Percentiles rank a stretch among this genome's conserved stretches.
phyloP scores from a whole-genome alignment of 2,888 invertebrate species.

The Drosophila mimica region DNA sequence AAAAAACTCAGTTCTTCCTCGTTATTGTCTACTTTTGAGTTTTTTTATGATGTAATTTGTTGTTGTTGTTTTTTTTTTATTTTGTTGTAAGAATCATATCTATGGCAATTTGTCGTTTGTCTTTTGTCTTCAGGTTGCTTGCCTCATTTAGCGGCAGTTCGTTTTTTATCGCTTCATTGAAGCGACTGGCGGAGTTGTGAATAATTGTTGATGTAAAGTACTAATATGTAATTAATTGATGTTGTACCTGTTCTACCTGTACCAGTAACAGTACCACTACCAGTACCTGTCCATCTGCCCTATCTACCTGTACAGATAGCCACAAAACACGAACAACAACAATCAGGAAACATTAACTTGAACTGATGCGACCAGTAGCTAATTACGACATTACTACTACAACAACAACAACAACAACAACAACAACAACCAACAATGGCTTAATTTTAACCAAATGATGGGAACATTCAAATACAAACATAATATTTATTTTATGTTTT shows the following conservation, averaged over 20 bases:
- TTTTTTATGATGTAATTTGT: background rate
- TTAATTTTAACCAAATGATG: slow-evolving; percentile 41
- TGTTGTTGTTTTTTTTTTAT: background rate
- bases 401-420: background rate
- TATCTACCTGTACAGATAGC: background rate
- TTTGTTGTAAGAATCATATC: slow-evolving; percentile 23
- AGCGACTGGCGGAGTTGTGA: slow-evolving; percentile 35
- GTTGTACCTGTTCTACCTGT: slow-evolving; percentile 29
- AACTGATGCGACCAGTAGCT: slow-evolving; percentile 45
- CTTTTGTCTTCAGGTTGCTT: slow-evolving; percentile 25
- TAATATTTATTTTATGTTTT: background rate
- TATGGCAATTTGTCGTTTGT: slow-evolving; percentile 29
- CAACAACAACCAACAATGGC: slow-evolving; percentile 65
- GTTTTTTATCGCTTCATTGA: slow-evolving; percentile 49
- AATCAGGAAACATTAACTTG: slow-evolving; percentile 56
- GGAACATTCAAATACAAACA: slow-evolving; percentile 36
- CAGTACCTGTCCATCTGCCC: background rate
- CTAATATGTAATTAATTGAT: slow-evolving; percentile 71
- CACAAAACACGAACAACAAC: slow-evolving; percentile 9
- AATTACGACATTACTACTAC: slow-evolving; percentile 41
- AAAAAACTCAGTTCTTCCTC: slow-evolving; percentile 5
- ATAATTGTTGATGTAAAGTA: slow-evolving; percentile 30
- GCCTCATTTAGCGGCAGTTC: slow-evolving; percentile 30
- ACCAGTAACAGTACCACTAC: background rate
- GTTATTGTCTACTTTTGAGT: background rate